Evolutionary conservation across 2,113 vertebrate genomes (phyloP).

Genomic region (Cinclus cinclus): DNA sequence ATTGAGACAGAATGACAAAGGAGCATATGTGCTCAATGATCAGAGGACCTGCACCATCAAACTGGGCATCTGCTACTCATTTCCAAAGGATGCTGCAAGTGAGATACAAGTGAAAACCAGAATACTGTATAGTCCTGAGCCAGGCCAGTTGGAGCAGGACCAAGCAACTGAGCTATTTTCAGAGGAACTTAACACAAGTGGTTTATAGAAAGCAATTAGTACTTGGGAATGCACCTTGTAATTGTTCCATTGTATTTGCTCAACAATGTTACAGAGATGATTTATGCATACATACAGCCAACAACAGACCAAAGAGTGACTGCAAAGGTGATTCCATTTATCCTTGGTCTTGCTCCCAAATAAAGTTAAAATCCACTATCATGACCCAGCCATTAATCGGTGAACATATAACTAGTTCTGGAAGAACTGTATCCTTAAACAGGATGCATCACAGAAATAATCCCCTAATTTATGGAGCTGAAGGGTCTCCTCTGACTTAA

Average conservation of each 20-base stretch:
- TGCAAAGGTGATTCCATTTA: background rate
- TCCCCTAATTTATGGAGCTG: background rate
- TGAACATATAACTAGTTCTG: background rate
- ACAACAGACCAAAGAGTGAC: background rate
- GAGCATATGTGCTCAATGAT: conserved; percentile 24
- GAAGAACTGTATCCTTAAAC: background rate
- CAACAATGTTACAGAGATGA: background rate
- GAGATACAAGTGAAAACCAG: conserved; percentile 4
- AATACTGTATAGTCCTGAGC: conserved; percentile 4
- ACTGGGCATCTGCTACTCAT: conserved; percentile 35
- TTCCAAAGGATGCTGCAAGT: conserved; percentile 24
- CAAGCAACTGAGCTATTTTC: background rate
- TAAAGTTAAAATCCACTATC: background rate
- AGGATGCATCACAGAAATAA: background rate
- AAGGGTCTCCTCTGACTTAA: background rate
- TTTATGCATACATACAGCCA: background rate
- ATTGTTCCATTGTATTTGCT: background rate
- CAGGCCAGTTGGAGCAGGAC: background rate
- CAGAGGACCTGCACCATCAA: conserved; percentile 26
- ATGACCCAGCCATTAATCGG: background rate
- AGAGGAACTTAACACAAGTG: conserved; percentile 8
- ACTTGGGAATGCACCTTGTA: background rate
- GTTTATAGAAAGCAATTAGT: background rate
- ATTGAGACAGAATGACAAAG: conserved; percentile 49
- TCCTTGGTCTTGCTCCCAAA: background rate